These are phyloP conservation scores for Trichopria drosophilae DNA, from an alignment of 2,888 invertebrate species.

Conservation along the genomic window DNA sequence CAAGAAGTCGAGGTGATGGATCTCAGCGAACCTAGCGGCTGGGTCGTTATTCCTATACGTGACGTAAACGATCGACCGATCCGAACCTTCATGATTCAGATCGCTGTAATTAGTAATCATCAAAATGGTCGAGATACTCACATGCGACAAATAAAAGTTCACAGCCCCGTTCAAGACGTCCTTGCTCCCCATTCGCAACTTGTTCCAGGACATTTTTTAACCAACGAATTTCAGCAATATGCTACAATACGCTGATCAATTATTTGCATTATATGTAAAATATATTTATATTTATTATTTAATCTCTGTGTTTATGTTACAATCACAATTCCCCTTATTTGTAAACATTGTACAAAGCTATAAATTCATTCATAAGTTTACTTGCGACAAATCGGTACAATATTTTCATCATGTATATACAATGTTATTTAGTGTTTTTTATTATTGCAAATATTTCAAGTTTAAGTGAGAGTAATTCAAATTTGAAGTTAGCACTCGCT, in stretches of 20 bases:
- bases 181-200: constrained; percentile 70
- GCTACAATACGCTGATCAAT: constrained; percentile 82
- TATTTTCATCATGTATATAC: too few species aligned
- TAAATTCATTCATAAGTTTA: too few species aligned
- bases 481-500: too few species aligned
- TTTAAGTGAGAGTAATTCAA: too few species aligned
- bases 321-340: too few species aligned
- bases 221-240: constrained; percentile 80
- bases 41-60: constrained; percentile 92
- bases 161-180: constrained; percentile 76
- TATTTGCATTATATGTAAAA: too few species aligned
- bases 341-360: too few species aligned
- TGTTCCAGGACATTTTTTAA: constrained; percentile 75
- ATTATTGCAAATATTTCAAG: too few species aligned
- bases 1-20: constrained; percentile 95
- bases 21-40: constrained; percentile 91
- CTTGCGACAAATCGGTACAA: too few species aligned
- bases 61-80: constrained; percentile 85
- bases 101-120: constrained; percentile 95
- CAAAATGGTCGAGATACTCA: constrained; percentile 99
- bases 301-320: too few species aligned
- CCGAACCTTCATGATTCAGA: constrained; percentile 94
- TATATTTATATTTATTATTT: too few species aligned
- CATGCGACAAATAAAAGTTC: constrained; percentile 94
- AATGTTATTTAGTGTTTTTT: too few species aligned